Conservation (phyloP, 2,888 invertebrate species). For the Dasysyrphus tricinctus region DNA sequence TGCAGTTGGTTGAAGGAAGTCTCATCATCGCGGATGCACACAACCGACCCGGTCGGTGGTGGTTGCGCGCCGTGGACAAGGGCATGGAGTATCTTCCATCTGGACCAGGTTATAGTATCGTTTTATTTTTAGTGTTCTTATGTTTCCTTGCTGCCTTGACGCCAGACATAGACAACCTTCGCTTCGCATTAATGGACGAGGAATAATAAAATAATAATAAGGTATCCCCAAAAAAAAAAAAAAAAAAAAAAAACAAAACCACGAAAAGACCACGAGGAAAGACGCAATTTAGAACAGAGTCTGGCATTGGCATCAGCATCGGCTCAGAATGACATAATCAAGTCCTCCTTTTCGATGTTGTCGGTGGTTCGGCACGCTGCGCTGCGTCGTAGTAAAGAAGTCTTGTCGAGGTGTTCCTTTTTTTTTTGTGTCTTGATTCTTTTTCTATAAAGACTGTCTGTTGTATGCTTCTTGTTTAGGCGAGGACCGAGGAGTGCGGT, state of each 20-base stretch:
- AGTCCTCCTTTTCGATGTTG: constrained; percentile 71
- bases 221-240: constrained; percentile 28
- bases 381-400: constrained; percentile 21
- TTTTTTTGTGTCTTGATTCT: neutral
- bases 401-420: constrained; percentile 46
- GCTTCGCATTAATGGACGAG: constrained; percentile 72
- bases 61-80: neutral
- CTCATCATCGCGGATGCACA: constrained; percentile 61
- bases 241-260: constrained; percentile 42
- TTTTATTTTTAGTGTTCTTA: constrained; percentile 40
- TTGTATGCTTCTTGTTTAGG: constrained; percentile 44
- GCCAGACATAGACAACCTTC: constrained; percentile 75
- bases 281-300: neutral
- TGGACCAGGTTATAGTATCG: constrained; percentile 57
- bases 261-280: constrained; percentile 21
- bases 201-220: constrained; percentile 64
- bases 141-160: constrained; percentile 64
- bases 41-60: neutral
- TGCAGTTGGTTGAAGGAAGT: constrained; percentile 49
- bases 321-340: constrained; percentile 75
- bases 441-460: constrained; percentile 32
- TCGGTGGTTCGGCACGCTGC: constrained; percentile 38
- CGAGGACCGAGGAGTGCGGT: constrained; percentile 40
- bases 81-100: constrained; percentile 59
- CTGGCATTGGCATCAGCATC: constrained; percentile 14